A percentile compares a stretch with the other conserved stretches of the same genome.
These are phyloP conservation scores for Nematolebias whitei DNA, from an alignment of 2,113 vertebrate genomes.

Conservation along the genomic window DNA sequence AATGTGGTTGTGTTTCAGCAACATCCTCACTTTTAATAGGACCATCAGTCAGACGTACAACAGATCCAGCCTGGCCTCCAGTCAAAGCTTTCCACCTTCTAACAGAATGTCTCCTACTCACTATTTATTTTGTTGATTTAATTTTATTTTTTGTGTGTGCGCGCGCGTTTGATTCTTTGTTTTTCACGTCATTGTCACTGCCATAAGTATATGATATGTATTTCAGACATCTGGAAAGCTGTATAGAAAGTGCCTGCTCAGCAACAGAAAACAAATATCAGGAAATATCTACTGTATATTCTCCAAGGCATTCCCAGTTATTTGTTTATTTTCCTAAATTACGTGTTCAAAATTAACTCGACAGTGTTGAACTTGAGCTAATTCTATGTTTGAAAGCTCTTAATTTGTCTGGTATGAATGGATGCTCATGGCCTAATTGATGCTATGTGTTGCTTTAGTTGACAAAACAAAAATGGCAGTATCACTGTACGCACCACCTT, in stretches of 20 bases:
- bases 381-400: conserved; percentile 57
- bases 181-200: conserved; percentile 61
- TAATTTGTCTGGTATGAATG: conserved; percentile 70
- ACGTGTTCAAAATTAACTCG: conserved; percentile 64
- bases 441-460: conserved; percentile 47
- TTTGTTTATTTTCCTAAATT: conserved; percentile 72
- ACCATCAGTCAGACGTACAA: conserved; percentile 61
- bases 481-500: conserved; percentile 52
- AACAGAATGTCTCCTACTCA: conserved; percentile 68
- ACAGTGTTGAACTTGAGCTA: conserved; percentile 58
- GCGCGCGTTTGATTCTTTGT: not conserved
- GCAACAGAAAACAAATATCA: conserved; percentile 75
- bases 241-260: conserved; percentile 81
- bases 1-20: conserved; percentile 73
- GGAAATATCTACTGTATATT: conserved; percentile 72
- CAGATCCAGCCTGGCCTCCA: conserved; percentile 72
- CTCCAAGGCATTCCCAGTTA: conserved; percentile 62
- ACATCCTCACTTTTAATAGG: conserved; percentile 64
- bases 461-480: conserved; percentile 51
- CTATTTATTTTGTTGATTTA: conserved; percentile 49
- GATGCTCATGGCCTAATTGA: conserved; percentile 61
- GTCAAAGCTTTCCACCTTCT: conserved; percentile 66
- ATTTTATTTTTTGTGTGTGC: conserved; percentile 23
- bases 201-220: conserved; percentile 66
- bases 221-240: conserved; percentile 70